phyloP scores from a whole-genome alignment of 2,113 vertebrate genomes.

The Taxidea taxus region DNA sequence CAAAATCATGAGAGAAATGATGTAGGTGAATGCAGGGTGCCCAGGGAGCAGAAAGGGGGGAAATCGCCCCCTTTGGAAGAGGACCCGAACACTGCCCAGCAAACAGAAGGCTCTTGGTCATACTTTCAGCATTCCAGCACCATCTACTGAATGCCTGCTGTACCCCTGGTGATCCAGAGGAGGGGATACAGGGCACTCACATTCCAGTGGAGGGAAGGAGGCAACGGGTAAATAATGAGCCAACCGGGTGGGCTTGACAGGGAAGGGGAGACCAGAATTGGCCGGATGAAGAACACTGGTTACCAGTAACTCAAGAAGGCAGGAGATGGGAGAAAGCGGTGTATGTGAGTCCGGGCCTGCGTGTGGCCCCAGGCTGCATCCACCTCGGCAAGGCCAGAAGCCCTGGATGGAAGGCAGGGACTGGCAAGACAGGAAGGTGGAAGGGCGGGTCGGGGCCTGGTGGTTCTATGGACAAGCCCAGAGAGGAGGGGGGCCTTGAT shows the following conservation, averaged over 20 bases:
- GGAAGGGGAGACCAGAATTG: not conserved
- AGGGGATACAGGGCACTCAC: accelerated
- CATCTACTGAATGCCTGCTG: not conserved
- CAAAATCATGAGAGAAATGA: accelerated
- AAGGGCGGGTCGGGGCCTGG: not conserved
- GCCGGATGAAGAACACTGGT: not conserved
- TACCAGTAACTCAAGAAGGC: not conserved
- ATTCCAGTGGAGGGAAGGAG: not conserved
- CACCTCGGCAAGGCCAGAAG: not conserved
- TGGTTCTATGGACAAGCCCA: accelerated
- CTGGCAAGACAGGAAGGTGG: not conserved
- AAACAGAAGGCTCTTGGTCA: too few relatives aligned
- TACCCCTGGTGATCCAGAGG: not conserved
- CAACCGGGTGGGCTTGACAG: accelerated
- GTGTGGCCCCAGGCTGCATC: not conserved
- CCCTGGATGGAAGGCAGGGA: accelerated
- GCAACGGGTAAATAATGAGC: accelerated
- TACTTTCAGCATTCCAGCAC: not conserved
- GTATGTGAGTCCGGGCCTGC: accelerated
- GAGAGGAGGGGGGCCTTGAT: not conserved
- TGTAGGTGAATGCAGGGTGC: accelerated
- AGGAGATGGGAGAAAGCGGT: accelerated
- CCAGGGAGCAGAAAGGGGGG: not conserved
- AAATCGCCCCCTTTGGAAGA: accelerated
- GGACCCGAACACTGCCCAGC: not conserved